These are phyloP conservation scores for Leistus spinibarbis DNA, from an alignment of 2,888 invertebrate genomes.

Conservation along the genomic window DNA sequence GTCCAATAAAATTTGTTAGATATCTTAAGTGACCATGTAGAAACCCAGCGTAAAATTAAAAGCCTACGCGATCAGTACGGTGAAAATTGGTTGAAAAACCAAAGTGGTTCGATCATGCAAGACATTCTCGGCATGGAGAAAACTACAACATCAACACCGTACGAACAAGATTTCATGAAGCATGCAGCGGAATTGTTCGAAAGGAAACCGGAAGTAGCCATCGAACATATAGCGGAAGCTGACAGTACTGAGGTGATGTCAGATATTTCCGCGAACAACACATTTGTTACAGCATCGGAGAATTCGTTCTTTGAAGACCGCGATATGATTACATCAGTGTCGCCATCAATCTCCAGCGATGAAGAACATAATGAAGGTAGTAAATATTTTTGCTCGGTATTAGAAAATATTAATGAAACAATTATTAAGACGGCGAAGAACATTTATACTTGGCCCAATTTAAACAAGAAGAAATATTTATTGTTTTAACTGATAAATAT, in stretches of 20 bases:
- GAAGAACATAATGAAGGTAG: conserved; percentile 24
- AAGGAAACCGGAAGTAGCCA: conserved; percentile 2
- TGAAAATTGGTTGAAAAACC: conserved; percentile 65
- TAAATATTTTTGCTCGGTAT: background rate
- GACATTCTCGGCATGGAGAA: conserved; percentile 61
- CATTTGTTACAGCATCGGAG: conserved; percentile 40
- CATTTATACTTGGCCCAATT: conserved; percentile 54
- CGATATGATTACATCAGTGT: conserved; percentile 8
- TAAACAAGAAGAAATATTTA: conserved; percentile 56
- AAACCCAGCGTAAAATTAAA: conserved; percentile 65
- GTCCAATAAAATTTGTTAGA: conserved; percentile 44
- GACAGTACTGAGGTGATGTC: conserved; percentile 15
- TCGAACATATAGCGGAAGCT: too few relatives aligned
- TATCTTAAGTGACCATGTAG: conserved; percentile 59
- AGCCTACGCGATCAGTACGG: conserved; percentile 64
- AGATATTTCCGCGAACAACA: conserved; percentile 27
- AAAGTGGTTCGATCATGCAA: conserved; percentile 61
- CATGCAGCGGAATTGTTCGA: conserved; percentile 41
- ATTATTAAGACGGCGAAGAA: conserved; percentile 49
- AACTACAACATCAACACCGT: conserved; percentile 22
- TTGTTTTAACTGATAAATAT: conserved; percentile 59
- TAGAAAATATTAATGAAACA: background rate
- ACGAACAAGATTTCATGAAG: conserved; percentile 43
- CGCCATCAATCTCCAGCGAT: background rate
- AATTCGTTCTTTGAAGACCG: conserved; percentile 36